Base-by-base conservation (phyloP, 2,888 invertebrate genomes). In the Cephus spinipes region DNA sequence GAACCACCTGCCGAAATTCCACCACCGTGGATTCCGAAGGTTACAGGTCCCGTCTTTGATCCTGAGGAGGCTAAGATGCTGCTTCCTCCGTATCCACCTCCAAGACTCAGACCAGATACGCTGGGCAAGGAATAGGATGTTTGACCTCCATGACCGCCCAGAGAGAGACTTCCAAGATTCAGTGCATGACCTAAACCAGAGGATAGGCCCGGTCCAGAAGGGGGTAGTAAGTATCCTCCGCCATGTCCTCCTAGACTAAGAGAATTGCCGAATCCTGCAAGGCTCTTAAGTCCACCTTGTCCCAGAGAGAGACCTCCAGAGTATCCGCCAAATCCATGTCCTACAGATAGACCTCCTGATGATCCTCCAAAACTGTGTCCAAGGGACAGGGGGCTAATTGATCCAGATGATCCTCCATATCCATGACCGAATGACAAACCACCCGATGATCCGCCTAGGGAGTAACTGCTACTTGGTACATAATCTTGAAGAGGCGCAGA, bases 1-100 rank as follows among this genome's bases (percentile, higher is more conserved):
- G 32, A 71, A 71, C 71, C 15, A 55, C 55, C 55, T 55, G 55
- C 55, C 9, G 55, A 23, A 55, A 55, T 23, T 55, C 79, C 76
- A 30, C 87, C 85, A 4, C 82, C 85, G 11, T 86, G 83, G 34
- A 76, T 15, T 15, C 87, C 86, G 34, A 91, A 91, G 0, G 90
- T 91, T 4, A 91, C 89, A 1, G 91, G 91, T 11, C 91, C 91
- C 0, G 84, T 90, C 76, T 90, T 91, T 15, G 83, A 79, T 71
- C 82, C 82, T 0, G 86, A 36, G 0, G 86, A 78, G 0, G 79
- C 33, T 74, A 89, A 84, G 4, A 88, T 74, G 4, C 83, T 83
- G 34, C 73, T 73, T 30, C 78, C 78, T 30, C 76, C 79, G 76
- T 79, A 79, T 55, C 81, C 82, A 11, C 83, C 82, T 11, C 77